Evolutionary conservation across 1,140 invertebrate species (phyloP).

Genomic region (Anastatus disparis): DNA sequence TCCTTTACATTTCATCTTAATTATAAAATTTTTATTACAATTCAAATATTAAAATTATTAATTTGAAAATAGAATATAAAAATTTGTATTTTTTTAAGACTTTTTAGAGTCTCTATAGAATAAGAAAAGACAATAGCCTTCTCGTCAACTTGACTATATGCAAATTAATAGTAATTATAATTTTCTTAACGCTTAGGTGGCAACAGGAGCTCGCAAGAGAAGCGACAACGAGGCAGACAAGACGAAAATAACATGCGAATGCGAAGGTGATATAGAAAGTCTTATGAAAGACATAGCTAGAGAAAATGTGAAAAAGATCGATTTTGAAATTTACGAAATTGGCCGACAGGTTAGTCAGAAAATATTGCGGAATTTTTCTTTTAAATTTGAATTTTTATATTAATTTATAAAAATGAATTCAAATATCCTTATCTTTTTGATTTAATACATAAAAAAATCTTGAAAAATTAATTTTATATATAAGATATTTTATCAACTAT

Average conservation of each 20-base stretch:
- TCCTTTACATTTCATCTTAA: too few relatives aligned
- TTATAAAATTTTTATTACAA: too few relatives aligned
- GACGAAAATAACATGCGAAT: not conserved
- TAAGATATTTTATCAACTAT: too few relatives aligned
- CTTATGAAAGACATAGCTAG: not conserved
- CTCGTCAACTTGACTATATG: too few relatives aligned
- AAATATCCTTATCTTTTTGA: not conserved
- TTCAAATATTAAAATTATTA: too few relatives aligned
- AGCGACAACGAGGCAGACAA: not conserved
- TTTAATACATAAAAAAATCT: not conserved
- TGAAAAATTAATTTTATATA: too few relatives aligned
- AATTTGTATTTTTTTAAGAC: too few relatives aligned
- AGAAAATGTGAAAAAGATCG: slow-evolving; percentile 5
- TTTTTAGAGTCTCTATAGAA: too few relatives aligned
- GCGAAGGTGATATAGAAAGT: not conserved
- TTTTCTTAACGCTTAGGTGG: not conserved
- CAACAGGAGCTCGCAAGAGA: not conserved
- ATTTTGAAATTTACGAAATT: slow-evolving; percentile 6
- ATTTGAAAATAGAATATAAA: too few relatives aligned
- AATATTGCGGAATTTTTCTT: not conserved
- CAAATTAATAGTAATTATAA: too few relatives aligned
- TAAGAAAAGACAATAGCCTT: too few relatives aligned
- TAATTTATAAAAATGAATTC: not conserved
- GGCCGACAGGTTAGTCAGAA: slow-evolving; percentile 14
- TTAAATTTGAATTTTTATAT: not conserved